These are phyloP conservation scores for Mylabris phalerata DNA, from an alignment of 1,140 invertebrate species.

Conservation along the genomic window DNA sequence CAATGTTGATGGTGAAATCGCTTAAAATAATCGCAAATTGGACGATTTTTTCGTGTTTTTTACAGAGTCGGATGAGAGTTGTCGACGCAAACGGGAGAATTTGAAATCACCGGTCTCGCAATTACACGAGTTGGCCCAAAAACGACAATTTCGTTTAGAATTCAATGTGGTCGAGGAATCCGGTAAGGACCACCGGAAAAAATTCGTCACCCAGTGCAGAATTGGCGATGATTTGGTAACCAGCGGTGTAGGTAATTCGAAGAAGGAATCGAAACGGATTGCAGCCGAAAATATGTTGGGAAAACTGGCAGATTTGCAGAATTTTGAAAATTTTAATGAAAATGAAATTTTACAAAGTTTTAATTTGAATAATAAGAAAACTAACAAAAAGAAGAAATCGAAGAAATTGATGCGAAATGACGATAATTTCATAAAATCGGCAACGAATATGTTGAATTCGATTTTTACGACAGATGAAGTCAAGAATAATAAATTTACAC, in stretches of 20 bases:
- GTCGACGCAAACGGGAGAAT: slow-evolving; percentile 21
- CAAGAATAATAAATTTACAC: background rate
- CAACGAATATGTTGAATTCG: slow-evolving; percentile 22
- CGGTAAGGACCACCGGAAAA: slow-evolving; percentile 29
- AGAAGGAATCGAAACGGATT: slow-evolving; percentile 31
- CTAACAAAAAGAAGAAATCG: slow-evolving; percentile 26
- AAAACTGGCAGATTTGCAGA: slow-evolving; percentile 17
- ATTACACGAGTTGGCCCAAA: slow-evolving; percentile 30
- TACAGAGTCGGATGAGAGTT: slow-evolving; percentile 12
- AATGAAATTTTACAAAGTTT: background rate
- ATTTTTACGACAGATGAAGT: slow-evolving; percentile 17
- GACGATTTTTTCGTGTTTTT: background rate
- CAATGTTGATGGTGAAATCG: background rate
- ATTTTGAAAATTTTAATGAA: slow-evolving; percentile 8
- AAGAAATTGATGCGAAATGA: slow-evolving; percentile 27
- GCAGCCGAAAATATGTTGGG: slow-evolving; percentile 30
- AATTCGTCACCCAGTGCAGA: slow-evolving; percentile 26
- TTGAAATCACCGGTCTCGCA: slow-evolving; percentile 31
- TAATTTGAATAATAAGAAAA: slow-evolving; percentile 21
- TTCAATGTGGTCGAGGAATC: slow-evolving; percentile 29
- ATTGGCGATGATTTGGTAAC: slow-evolving; percentile 22
- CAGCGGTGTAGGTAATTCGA: slow-evolving; percentile 29
- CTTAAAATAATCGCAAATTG: background rate
- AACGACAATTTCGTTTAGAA: slow-evolving; percentile 18
- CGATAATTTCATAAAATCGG: slow-evolving; percentile 21